Percentiles rank a stretch among this genome's conserved stretches.
Evolutionary conservation across 2,797 vertebrate species (phyloP).

Genomic region (Arctocebus calabarensis): DNA sequence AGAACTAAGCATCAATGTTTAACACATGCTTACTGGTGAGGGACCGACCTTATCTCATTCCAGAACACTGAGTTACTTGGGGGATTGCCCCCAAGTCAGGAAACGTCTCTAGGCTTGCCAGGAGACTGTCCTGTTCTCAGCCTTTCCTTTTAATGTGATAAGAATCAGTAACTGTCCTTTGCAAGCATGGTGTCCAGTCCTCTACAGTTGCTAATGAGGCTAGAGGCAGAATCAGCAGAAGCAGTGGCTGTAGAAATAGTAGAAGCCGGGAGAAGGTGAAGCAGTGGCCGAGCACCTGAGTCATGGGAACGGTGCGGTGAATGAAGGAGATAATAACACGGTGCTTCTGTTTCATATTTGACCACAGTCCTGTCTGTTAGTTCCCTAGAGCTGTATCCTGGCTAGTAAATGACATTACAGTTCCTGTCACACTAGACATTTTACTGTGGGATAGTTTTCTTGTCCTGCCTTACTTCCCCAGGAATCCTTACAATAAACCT

Average conservation of each 20-base stretch:
- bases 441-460: conserved; percentile 33
- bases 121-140: too few relatives aligned
- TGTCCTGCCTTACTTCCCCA: neutral
- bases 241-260: neutral
- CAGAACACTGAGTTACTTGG: too few relatives aligned
- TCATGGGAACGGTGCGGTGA: neutral
- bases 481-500: neutral
- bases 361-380: neutral
- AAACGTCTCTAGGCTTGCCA: too few relatives aligned
- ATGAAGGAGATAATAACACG: neutral
- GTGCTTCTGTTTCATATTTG: conserved; percentile 25
- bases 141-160: too few relatives aligned
- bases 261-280: neutral
- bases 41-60: too few relatives aligned
- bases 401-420: conserved; percentile 11
- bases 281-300: neutral
- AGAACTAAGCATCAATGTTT: too few relatives aligned
- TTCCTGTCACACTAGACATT: conserved; percentile 1
- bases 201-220: neutral
- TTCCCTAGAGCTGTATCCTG: conserved; percentile 25
- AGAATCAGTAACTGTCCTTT: too few relatives aligned
- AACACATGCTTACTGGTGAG: too few relatives aligned
- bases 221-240: neutral
- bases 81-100: too few relatives aligned
- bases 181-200: too few relatives aligned